phyloP scores from a whole-genome alignment of 2,797 vertebrate species.

The Schizopygopsis pylzovi region DNA sequence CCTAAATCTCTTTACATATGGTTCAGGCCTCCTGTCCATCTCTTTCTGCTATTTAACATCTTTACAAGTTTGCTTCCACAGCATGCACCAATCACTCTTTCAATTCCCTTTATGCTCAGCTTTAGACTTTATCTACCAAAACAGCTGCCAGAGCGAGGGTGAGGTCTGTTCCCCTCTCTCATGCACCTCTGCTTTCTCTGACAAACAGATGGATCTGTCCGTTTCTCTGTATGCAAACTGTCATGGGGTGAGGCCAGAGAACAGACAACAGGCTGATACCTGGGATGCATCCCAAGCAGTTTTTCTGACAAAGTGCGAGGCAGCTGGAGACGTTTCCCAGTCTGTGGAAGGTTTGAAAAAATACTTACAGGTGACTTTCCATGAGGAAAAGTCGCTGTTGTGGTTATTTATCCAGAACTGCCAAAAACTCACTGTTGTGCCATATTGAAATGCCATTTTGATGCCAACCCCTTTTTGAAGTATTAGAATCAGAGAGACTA shows the following conservation, averaged over 20 bases:
- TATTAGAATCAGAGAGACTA: neutral
- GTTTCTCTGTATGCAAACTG: slow-evolving; percentile 48
- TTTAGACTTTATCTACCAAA: slow-evolving; percentile 54
- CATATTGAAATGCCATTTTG: neutral
- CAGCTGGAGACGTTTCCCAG: slow-evolving; percentile 29
- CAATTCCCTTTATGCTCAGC: slow-evolving; percentile 47
- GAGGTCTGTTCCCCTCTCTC: slow-evolving; percentile 48
- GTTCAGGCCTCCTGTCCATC: slow-evolving; percentile 39
- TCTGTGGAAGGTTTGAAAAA: slow-evolving; percentile 15
- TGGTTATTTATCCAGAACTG: neutral
- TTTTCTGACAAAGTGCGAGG: slow-evolving; percentile 37
- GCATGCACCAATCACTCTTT: slow-evolving; percentile 42
- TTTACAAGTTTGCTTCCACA: slow-evolving; percentile 37
- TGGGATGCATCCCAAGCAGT: slow-evolving; percentile 45
- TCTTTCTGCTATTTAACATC: slow-evolving; percentile 44
- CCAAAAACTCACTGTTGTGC: neutral
- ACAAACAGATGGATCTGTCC: slow-evolving; percentile 60
- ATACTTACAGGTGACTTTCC: slow-evolving; percentile 18
- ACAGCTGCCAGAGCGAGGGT: slow-evolving; percentile 53
- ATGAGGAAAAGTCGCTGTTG: neutral
- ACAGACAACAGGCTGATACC: slow-evolving; percentile 40
- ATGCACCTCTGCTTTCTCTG: slow-evolving; percentile 49
- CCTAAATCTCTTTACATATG: slow-evolving; percentile 38
- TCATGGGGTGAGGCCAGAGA: slow-evolving; percentile 40
- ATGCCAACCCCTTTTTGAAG: neutral